These are phyloP conservation scores for Diorhabda carinulata DNA, from an alignment of 1,140 invertebrate species.

Conservation along the genomic window DNA sequence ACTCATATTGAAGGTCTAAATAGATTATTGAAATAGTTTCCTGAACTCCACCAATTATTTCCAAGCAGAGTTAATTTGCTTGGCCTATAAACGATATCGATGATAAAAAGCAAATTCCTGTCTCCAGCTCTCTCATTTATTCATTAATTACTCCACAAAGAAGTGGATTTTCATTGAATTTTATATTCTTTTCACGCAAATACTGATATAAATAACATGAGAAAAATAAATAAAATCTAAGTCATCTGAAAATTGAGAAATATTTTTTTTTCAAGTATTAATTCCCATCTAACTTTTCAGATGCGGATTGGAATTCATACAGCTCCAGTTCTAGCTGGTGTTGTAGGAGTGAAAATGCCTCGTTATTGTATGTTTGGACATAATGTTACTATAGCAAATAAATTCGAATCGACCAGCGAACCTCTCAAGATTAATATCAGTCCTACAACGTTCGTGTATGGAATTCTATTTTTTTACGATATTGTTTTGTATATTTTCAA, in stretches of 20 bases:
- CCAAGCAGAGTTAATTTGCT: too few species aligned
- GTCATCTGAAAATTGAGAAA: too few species aligned
- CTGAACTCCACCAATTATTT: too few species aligned
- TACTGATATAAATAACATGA: too few species aligned
- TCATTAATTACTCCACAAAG: neutral
- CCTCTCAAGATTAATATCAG: conserved; percentile 87
- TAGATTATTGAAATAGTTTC: too few species aligned
- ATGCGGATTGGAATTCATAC: conserved; percentile 93
- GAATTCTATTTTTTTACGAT: conserved; percentile 27
- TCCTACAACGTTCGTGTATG: conserved; percentile 88
- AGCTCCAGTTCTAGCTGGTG: conserved; percentile 81
- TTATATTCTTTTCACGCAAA: too few species aligned
- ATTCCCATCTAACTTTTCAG: conserved; percentile 51
- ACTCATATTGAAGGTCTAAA: too few species aligned
- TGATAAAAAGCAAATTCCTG: too few species aligned
- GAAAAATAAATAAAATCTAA: too few species aligned
- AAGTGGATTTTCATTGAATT: neutral
- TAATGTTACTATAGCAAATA: conserved; percentile 91
- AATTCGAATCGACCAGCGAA: conserved; percentile 90
- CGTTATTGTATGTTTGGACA: conserved; percentile 89
- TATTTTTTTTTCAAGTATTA: too few species aligned
- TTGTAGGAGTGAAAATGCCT: conserved; percentile 88
- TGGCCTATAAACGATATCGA: too few species aligned
- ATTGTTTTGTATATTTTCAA: neutral
- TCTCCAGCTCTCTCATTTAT: too few species aligned